These are phyloP conservation scores for Urocitellus parryii DNA, from an alignment of 2,113 vertebrate species.

Conservation along the genomic window DNA sequence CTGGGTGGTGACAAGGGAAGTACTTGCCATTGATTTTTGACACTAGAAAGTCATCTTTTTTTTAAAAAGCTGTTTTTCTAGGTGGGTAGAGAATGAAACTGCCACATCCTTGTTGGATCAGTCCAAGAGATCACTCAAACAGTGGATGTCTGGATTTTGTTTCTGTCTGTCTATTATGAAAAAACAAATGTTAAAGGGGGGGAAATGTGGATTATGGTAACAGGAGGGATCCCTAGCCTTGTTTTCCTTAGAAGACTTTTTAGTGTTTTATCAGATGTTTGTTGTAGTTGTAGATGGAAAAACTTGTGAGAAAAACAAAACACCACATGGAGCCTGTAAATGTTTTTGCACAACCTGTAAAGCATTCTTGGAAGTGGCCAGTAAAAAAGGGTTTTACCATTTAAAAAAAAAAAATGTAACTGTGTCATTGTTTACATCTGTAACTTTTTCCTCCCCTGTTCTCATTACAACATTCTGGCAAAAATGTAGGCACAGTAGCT, in stretches of 20 bases:
- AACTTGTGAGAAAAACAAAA: constrained; percentile 73
- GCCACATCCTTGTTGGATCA: constrained; percentile 57
- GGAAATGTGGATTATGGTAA: constrained; percentile 4
- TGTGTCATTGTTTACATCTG: constrained; percentile 86
- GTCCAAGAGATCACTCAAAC: constrained; percentile 61
- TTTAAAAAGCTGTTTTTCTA: constrained; percentile 47
- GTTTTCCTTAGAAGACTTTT: constrained; percentile 74
- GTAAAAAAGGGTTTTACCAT: constrained; percentile 84
- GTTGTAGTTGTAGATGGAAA: constrained; percentile 82
- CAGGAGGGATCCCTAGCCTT: constrained; percentile 47
- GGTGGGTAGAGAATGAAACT: constrained; percentile 58
- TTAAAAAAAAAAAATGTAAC: constrained; percentile 81
- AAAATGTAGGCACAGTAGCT: constrained; percentile 81
- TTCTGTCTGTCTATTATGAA: constrained; percentile 74
- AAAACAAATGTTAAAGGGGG: constrained; percentile 26
- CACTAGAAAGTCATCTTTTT: constrained; percentile 49
- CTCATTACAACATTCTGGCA: constrained; percentile 74
- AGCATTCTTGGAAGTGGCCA: constrained; percentile 85
- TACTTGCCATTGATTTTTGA: constrained; percentile 61
- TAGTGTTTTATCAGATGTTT: constrained; percentile 80
- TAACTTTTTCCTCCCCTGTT: constrained; percentile 77
- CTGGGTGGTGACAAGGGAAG: background rate
- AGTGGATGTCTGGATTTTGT: constrained; percentile 76
- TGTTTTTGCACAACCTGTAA: constrained; percentile 84
- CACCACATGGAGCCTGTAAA: constrained; percentile 78